These are phyloP conservation scores for Cremastobaeus sp. DNA, from an alignment of 2,888 invertebrate genomes.

Conservation along the genomic window DNA sequence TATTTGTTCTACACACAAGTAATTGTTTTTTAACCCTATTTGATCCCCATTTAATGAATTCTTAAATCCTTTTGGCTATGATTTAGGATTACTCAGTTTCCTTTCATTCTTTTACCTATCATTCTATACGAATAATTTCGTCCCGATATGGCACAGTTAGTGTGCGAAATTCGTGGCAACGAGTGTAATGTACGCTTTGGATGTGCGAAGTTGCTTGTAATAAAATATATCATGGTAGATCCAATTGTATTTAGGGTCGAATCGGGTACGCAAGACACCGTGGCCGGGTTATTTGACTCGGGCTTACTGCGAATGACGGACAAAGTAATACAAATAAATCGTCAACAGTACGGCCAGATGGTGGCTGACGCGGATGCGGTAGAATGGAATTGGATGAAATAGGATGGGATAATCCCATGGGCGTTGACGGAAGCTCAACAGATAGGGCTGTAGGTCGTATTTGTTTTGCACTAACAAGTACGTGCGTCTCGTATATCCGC, in stretches of 20 bases:
- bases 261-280: conserved; percentile 52
- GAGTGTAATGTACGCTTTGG: conserved; percentile 17
- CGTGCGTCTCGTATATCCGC: conserved; percentile 46
- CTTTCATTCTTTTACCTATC: conserved; percentile 29
- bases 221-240: conserved; percentile 60
- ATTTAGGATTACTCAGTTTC: too few relatives aligned
- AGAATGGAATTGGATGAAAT: conserved; percentile 65
- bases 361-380: conserved; percentile 67
- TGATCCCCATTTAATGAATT: too few relatives aligned
- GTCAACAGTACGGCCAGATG: conserved; percentile 71
- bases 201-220: conserved; percentile 44
- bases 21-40: too few relatives aligned
- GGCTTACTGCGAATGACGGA: conserved; percentile 63
- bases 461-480: conserved; percentile 72
- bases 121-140: conserved; percentile 24
- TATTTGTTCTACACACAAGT: too few relatives aligned
- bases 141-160: conserved; percentile 12
- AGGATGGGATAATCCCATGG: conserved; percentile 70
- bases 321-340: conserved; percentile 72
- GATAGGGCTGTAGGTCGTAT: conserved; percentile 67
- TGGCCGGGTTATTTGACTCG: conserved; percentile 53
- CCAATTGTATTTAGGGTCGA: conserved; percentile 57
- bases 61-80: too few relatives aligned
- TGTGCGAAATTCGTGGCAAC: conserved; percentile 25
- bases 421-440: conserved; percentile 66